Evolutionary conservation across 2,113 vertebrate species (phyloP).

Genomic region (Ancistrus triradiatus): DNA sequence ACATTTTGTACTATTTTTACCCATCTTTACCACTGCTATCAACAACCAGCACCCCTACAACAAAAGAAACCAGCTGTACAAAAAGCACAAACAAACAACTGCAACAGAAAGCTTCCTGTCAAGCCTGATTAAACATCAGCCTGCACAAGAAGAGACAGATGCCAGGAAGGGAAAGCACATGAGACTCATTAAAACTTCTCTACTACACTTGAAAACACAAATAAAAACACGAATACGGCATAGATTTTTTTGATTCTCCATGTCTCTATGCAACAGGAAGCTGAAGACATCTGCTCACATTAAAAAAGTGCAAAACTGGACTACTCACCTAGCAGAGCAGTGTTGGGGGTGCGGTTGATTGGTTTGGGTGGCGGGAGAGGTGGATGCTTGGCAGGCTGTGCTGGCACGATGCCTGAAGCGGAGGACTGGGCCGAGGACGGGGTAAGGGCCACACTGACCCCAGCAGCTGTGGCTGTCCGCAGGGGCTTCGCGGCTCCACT

Average conservation of each 20-base stretch:
- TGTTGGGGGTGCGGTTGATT: conserved; percentile 81
- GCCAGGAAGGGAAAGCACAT: conserved; percentile 18
- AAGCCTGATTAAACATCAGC: conserved; percentile 37
- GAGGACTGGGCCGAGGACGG: conserved; percentile 55
- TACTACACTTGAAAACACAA: conserved; percentile 1
- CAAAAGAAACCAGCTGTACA: conserved; percentile 36
- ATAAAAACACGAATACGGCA: conserved; percentile 14
- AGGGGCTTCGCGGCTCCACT: conserved; percentile 60
- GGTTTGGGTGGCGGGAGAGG: conserved; percentile 92
- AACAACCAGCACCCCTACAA: neutral
- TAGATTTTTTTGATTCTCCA: neutral
- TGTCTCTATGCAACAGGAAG: conserved; percentile 9
- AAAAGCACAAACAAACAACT: conserved; percentile 23
- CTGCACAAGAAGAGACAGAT: conserved; percentile 45
- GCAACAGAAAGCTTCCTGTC: conserved; percentile 17
- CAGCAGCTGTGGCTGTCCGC: conserved; percentile 69
- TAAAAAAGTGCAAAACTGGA: neutral
- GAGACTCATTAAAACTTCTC: conserved; percentile 31
- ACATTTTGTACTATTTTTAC: conserved; percentile 6
- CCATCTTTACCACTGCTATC: too few relatives aligned
- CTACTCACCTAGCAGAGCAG: conserved; percentile 81
- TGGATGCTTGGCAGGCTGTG: conserved; percentile 79
- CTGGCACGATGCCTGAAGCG: conserved; percentile 40
- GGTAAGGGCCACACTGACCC: conserved; percentile 56
- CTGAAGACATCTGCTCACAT: neutral